Evolutionary conservation across 2,888 invertebrate genomes (phyloP), one percentile per base, ranked within the genome.

Genomic region (Spilosoma lubricipeda): DNA sequence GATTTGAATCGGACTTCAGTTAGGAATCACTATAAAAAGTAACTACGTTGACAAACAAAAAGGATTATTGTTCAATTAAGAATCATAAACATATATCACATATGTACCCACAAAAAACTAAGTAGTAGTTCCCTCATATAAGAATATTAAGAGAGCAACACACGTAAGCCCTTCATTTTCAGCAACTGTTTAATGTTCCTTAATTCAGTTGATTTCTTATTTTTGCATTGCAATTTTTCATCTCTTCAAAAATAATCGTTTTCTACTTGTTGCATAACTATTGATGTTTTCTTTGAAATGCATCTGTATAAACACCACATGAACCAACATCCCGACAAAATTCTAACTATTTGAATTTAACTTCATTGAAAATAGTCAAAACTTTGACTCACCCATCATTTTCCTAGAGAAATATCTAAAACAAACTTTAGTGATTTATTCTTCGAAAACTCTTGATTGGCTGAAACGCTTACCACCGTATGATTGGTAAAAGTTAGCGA

Each of bases 391-490:
- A 11, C 30, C 30, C 45, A 30, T 45, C 45, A 67, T 45, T 45
- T 67, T 67, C 45, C 11, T 67, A 20, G 11, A 20, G 45, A 30
- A 45, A 3, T 67, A 45, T 67, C 45, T 45, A 18, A 45, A 67
- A 48, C 48, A 67, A 67, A 67, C 42, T 48, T 27, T 20, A 3
- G 30, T 67, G 30, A 27, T 30, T 30, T 45, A 67, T 67, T 67
- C 67, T 67, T 67, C 9, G 45, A 20, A 27, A 67, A 45, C 20
- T 67, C 11, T 67, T 67, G 45, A 67, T 67, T 63, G 8, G 63
- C 30, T 18, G 63, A 63, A 63, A 30, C 30, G 30, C 30, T 18
- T 63, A 30, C 30, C 5, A 2, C 30, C 8, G 63, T 15, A 30
- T 63, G 63, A 63, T 63, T 63, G 30, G 18, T 15, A 30, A 63